These are phyloP conservation scores for Bettongia penicillata DNA, from an alignment of 2,113 vertebrate species.

Conservation along the genomic window DNA sequence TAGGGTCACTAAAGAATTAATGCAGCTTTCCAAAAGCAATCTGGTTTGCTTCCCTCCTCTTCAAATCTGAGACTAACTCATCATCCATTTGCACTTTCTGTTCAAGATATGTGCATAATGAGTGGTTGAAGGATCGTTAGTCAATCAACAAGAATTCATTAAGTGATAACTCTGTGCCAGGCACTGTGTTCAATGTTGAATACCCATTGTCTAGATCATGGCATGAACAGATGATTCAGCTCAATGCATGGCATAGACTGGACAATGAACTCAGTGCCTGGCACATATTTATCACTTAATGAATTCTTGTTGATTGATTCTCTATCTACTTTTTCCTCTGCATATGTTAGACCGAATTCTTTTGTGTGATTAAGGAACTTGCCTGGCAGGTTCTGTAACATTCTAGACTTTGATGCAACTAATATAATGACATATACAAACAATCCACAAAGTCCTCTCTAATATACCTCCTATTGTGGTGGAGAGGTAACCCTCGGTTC, in stretches of 20 bases:
- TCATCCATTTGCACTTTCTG: neutral
- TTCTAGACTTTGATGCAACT: neutral
- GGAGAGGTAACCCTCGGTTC: neutral
- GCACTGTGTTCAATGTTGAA: neutral
- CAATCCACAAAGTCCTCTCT: neutral
- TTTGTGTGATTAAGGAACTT: neutral
- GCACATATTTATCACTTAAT: neutral
- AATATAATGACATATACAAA: neutral
- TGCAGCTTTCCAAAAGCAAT: neutral
- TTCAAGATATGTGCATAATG: neutral
- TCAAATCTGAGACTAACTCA: neutral
- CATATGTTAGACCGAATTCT: neutral
- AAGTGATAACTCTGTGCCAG: neutral
- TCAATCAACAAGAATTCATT: neutral
- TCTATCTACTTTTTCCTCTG: neutral
- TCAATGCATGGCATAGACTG: neutral
- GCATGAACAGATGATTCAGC: neutral
- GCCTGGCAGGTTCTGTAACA: neutral
- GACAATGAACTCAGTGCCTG: neutral
- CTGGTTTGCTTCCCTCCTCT: neutral
- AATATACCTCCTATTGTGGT: neutral
- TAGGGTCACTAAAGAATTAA: neutral
- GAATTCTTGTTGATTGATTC: neutral
- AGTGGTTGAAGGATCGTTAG: neutral
- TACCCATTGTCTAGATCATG: neutral